Base-by-base conservation (phyloP, 2,888 invertebrate species). In the Pristionchus mayeri region DNA sequence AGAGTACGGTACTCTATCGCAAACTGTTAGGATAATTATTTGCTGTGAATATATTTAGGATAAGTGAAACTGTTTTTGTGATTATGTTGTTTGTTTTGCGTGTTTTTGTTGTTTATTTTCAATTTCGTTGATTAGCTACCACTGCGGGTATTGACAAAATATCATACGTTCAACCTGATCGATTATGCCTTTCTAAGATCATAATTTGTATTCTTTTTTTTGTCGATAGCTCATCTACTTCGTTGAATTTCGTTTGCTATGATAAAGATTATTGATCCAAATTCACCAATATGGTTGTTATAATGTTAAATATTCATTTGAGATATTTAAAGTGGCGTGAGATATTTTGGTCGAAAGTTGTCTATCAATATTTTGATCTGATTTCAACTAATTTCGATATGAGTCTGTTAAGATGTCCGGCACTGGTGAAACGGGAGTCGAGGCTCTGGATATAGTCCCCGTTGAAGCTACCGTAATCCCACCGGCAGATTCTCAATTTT, bases 1-100 rank as follows among this genome's bases (percentile, higher is more conserved):
- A 50, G 67, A 37, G 40, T 71, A 71, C 71, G 71, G 71, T 71
- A 71, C 34, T 3, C 63, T 63, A 63, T 18, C 63, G 63, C 34
- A 71, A 40, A 3, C 67, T 6, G 3, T 37, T 37, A 67, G 9
- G 37, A 37, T 37, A n/a, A 30, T 21, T 37, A 37, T 44, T 71
- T n/a, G 24, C 37, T 40, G 71, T 24, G 40, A 63, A 34, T 11
- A 63, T 24, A 63, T 34, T 71, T 40, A 3, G 21, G 24, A 7
- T 24, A 6, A 71, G 13, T 11, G 40, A 71, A 40, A 18, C n/a
- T 44, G 44, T 71, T 71, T 21, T 24, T 71, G 30, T 27, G 11
- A 76, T 21, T 76, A n/a, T 34, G 76, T 76, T 50, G 50, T 48
- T 50, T 30, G 37, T 76, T 44, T 50, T 76, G 48, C 50, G 21